Base-by-base conservation (phyloP, 2,888 invertebrate genomes). In the Dasypolia templi region DNA sequence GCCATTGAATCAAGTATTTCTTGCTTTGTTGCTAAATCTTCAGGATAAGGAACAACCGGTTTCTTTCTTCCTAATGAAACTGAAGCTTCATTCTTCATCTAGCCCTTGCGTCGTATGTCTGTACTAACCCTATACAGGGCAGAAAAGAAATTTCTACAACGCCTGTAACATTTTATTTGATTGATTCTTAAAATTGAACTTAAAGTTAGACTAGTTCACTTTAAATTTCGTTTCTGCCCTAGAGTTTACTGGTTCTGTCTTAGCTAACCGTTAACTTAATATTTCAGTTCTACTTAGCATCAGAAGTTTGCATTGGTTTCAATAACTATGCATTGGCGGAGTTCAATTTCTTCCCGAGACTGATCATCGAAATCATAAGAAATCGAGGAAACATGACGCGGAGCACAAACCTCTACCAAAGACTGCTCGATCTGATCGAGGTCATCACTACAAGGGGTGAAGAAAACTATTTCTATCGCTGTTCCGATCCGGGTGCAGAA, bases 221-320 rank as follows among this genome's bases (percentile, higher is more conserved):
- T n/a, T n/a, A n/a, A n/a, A 39, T 9, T 39, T 39, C 39, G 39
- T 39, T 39, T 39, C 39, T 39, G 9, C 3, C 39, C 3, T 39
- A 39, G 39, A 9, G 39, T 19, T 46, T 17, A 46, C 46, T 19
- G 46, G 46, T 17, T 46, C 6, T 46, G 6, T 46, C 46, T 46
- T 4, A 17, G 46, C 46, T 46, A 44, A 29, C 11, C 6, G 0
- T 55, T n/a, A 22, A n/a, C 67, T 65, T 53, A 7, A 35, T 71
- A 29, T 67, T 71, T 67, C 68, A 71, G 71, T 26, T 22, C 22
- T 56, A 46, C 68, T 17, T 71, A 7, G 71, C 35, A 22, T 26
- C 71, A 46, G 3, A 17, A 22, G 22, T 56, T 11, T 56, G 17
- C 22, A 1, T 68, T 6, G 46, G 44, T 22, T 46, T 46, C 71